Conservation (phyloP, 1,140 invertebrate genomes). For the Drosophila kikkawai region DNA sequence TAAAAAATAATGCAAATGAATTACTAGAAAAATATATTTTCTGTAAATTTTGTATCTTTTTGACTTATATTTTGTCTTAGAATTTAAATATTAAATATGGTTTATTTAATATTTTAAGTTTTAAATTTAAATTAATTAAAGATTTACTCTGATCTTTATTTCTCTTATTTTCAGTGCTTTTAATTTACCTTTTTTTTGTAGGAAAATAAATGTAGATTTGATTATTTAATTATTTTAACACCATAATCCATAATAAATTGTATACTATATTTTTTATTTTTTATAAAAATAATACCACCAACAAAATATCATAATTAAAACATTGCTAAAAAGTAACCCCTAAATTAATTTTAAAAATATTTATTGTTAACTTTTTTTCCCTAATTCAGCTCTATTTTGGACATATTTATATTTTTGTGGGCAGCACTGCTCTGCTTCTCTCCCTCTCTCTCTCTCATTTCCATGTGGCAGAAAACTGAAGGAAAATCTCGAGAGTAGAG, state of each 20-base stretch:
- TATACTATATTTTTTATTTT: neutral
- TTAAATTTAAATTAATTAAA: neutral
- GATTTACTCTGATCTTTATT: neutral
- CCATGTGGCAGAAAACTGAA: slow-evolving; percentile 8
- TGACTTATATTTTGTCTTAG: too few species aligned
- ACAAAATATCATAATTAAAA: too few species aligned
- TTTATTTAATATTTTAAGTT: neutral
- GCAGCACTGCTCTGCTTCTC: neutral
- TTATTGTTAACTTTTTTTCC: neutral
- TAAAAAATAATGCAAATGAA: too few species aligned
- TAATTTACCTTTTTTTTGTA: neutral
- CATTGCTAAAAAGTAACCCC: neutral
- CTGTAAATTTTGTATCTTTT: too few species aligned
- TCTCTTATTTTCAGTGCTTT: neutral
- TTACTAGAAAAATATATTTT: too few species aligned
- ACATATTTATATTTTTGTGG: neutral
- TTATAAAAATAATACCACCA: neutral
- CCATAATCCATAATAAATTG: neutral
- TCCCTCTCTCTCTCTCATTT: neutral
- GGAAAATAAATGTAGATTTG: too few species aligned
- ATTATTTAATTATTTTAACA: neutral
- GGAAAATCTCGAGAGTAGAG: neutral
- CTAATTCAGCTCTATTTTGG: neutral
- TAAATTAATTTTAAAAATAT: neutral
- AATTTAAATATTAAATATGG: neutral